phyloP scores from a whole-genome alignment of 2,113 vertebrate species.

The Athene noctua region DNA sequence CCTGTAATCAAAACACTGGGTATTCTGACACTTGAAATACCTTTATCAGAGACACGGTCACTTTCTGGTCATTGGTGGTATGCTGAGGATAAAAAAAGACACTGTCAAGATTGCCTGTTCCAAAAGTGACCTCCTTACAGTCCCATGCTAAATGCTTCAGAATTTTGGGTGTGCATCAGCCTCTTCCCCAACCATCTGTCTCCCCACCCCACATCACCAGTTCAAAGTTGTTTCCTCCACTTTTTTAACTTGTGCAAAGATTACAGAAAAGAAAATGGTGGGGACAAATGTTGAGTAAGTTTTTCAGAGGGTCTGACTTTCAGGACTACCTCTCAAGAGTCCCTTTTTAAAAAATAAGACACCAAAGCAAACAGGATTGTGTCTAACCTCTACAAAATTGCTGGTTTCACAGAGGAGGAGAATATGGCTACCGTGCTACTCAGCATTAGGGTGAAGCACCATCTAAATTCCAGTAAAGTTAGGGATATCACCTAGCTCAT shows the following conservation, averaged over 20 bases:
- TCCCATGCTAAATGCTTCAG: not conserved
- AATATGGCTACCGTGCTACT: slow-evolving; percentile 61
- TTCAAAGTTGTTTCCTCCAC: not conserved
- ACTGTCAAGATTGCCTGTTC: not conserved
- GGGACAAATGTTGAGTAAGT: not conserved
- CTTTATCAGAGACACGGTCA: not conserved
- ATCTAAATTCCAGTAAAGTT: slow-evolving; percentile 54
- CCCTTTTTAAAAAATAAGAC: slow-evolving; percentile 55
- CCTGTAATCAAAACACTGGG: not conserved
- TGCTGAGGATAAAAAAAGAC: not conserved
- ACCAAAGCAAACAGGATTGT: slow-evolving; percentile 53
- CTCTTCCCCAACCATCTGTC: not conserved
- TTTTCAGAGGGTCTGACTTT: slow-evolving; percentile 16
- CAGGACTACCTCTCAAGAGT: slow-evolving; percentile 20
- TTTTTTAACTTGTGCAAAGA: not conserved
- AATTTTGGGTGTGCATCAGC: not conserved
- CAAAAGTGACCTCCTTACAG: not conserved
- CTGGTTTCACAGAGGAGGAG: slow-evolving; percentile 60
- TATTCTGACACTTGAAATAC: not conserved
- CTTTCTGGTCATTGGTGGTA: not conserved
- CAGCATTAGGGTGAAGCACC: slow-evolving; percentile 57
- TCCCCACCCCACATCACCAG: not conserved
- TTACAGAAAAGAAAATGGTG: slow-evolving; percentile 9
- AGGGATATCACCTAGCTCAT: not conserved
- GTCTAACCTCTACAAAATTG: slow-evolving; percentile 64